phyloP scores from a whole-genome alignment of 2,113 vertebrate genomes.

The Mionectes macconnelli region DNA sequence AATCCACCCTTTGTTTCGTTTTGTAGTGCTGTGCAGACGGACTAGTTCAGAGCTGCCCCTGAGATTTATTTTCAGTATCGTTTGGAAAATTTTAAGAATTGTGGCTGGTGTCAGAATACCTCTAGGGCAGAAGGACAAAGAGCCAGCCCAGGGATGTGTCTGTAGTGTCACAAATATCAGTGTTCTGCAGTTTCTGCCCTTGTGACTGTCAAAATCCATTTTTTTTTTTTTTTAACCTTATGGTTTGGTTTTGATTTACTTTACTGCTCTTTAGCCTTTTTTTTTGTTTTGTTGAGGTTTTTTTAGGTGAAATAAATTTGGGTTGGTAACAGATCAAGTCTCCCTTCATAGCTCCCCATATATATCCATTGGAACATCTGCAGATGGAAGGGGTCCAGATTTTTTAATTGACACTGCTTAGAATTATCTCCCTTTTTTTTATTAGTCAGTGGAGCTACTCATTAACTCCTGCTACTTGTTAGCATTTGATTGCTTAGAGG shows the following conservation, averaged over 20 bases:
- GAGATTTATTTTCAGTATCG: not conserved
- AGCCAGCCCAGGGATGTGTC: too few species aligned
- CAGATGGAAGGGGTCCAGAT: not conserved
- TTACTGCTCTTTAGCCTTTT: not conserved
- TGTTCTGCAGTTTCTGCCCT: not conserved
- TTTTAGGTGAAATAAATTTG: not conserved
- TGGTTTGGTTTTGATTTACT: not conserved
- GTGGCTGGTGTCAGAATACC: not conserved
- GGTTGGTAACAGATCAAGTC: not conserved
- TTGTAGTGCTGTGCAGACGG: not conserved
- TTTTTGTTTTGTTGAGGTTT: not conserved
- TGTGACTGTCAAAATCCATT: not conserved
- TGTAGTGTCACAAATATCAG: not conserved
- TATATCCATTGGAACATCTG: not conserved
- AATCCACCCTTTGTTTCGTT: not conserved
- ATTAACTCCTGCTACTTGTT: not conserved
- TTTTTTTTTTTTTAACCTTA: not conserved
- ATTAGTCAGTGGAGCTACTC: not conserved
- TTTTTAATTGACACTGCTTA: not conserved
- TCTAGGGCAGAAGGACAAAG: not conserved
- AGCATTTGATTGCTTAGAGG: not conserved
- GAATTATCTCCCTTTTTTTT: not conserved
- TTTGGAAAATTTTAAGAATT: fast-evolving
- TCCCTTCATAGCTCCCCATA: not conserved
- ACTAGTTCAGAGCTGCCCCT: not conserved